Conservation (phyloP, 37 sponge, comb jelly and placozoan genomes). For the Cliona cf. orientalis region DNA sequence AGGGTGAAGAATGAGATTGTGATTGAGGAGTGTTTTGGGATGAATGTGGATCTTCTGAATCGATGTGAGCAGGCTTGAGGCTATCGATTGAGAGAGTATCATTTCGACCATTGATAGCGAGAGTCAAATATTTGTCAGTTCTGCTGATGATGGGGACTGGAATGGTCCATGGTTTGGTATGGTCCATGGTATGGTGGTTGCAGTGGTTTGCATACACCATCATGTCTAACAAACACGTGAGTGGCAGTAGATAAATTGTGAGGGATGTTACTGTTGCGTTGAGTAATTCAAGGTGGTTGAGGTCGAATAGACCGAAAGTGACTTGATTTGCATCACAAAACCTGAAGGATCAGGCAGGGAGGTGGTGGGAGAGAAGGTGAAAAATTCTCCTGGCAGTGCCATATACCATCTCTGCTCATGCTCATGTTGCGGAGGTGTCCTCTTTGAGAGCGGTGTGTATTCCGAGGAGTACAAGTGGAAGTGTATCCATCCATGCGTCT, state of each 20-base stretch:
- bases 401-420: conserved; percentile 76
- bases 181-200: conserved; percentile 59
- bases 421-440: conserved; percentile 43
- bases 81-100: conserved; percentile 65
- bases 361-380: conserved; percentile 14
- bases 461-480: conserved; percentile 68
- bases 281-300: conserved; percentile 11
- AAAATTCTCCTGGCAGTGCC: conserved; percentile 83
- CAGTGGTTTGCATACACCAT: conserved; percentile 61
- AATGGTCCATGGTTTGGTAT: conserved; percentile 10
- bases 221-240: conserved; percentile 68
- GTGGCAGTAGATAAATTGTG: conserved; percentile 34
- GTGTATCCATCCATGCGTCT: conserved; percentile 53
- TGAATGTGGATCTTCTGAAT: no score
- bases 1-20: neutral
- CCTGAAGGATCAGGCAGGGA: conserved; percentile 32
- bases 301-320: conserved; percentile 28
- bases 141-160: conserved; percentile 22
- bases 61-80: conserved; percentile 65
- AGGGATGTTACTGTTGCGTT: conserved; percentile 11
- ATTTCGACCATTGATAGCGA: conserved; percentile 43
- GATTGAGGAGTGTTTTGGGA: neutral
- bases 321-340: conserved; percentile 45
- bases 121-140: conserved; percentile 61
- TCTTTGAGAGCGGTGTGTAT: conserved; percentile 63